phyloP scores from a whole-genome alignment of 2,113 vertebrate species.

The Paradoxurus hermaphroditus region DNA sequence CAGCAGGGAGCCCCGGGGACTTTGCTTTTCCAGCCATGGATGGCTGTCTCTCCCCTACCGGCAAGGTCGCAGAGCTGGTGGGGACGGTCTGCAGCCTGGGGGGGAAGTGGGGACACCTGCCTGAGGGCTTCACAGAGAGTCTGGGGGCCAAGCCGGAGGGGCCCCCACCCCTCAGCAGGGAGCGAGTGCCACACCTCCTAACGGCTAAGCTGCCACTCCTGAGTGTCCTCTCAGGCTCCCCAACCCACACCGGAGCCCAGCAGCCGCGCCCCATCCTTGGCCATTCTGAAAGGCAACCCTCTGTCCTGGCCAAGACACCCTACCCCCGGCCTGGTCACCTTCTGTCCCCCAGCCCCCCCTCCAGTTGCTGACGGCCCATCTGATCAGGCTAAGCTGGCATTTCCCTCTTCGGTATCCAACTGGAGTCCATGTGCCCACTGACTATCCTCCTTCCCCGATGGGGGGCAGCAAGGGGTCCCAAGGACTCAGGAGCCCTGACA shows the following conservation, averaged over 20 bases:
- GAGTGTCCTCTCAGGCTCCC: neutral
- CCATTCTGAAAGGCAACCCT: neutral
- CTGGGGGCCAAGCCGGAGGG: neutral
- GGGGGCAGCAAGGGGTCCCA: neutral
- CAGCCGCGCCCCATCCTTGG: too few species aligned
- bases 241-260: fast-evolving
- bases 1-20: neutral
- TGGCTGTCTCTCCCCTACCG: fast-evolving
- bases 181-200: neutral
- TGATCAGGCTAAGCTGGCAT: neutral
- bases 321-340: neutral
- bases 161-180: fast-evolving
- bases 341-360: neutral
- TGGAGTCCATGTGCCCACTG: too few species aligned
- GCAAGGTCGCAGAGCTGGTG: neutral
- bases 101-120: neutral
- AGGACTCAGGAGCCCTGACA: neutral
- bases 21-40: neutral
- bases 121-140: neutral
- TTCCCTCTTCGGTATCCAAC: neutral
- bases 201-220: neutral
- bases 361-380: neutral
- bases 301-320: neutral
- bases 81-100: neutral
- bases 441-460: neutral